Percentiles rank a stretch among this genome's conserved stretches.
Conservation (phyloP, 2,113 vertebrate genomes). For the Eira barbara region DNA sequence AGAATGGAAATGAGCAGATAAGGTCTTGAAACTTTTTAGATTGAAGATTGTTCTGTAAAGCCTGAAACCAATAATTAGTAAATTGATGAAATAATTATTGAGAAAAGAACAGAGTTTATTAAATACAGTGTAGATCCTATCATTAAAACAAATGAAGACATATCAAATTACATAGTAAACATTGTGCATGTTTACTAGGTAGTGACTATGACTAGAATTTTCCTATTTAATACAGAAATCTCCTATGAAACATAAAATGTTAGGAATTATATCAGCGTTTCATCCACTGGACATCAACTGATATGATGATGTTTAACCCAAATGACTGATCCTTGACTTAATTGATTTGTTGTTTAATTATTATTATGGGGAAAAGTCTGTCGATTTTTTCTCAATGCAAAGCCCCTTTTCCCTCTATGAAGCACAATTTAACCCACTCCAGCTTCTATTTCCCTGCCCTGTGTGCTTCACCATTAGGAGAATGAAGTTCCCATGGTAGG, state of each 20-base stretch:
- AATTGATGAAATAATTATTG: not conserved
- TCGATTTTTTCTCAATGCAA: not conserved
- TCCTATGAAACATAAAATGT: not conserved
- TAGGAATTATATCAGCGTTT: not conserved
- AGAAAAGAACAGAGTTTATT: slow-evolving; percentile 8
- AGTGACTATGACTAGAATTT: not conserved
- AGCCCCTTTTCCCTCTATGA: not conserved
- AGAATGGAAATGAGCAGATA: not conserved
- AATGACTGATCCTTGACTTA: not conserved
- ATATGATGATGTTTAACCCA: not conserved
- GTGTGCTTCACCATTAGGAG: not conserved
- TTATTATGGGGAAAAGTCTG: not conserved
- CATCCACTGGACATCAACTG: not conserved
- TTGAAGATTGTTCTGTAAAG: not conserved
- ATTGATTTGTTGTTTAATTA: not conserved
- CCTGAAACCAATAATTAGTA: not conserved
- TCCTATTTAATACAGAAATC: not conserved
- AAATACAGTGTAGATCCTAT: not conserved
- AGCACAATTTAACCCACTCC: not conserved
- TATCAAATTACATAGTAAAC: not conserved
- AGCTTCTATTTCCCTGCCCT: not conserved
- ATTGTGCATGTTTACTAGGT: not conserved
- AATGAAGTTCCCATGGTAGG: not conserved
- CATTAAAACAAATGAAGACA: not conserved
- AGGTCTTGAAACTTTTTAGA: not conserved